phyloP scores from a whole-genome alignment of 1,140 invertebrate species.

The Brachionus rotundiformis region DNA sequence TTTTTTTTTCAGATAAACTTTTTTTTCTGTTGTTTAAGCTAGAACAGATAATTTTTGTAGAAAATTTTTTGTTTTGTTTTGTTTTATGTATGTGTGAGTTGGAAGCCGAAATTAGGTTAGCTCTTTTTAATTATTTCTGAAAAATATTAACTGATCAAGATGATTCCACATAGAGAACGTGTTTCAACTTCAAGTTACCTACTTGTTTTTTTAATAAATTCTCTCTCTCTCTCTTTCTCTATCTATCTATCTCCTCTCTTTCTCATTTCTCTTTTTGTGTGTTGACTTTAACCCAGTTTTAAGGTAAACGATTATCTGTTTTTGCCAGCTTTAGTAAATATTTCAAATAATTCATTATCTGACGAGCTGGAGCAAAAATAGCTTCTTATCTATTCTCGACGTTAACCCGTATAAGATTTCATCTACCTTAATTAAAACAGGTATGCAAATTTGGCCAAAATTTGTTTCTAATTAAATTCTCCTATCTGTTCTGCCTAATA shows the following conservation, averaged over 20 bases:
- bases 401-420: background rate
- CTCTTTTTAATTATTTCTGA: slow-evolving; percentile 30
- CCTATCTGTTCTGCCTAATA: background rate
- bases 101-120: slow-evolving; percentile 21
- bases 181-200: slow-evolving; percentile 38
- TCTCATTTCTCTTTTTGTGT: background rate
- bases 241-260: too few relatives aligned
- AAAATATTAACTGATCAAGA: slow-evolving; percentile 42
- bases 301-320: slow-evolving; percentile 39
- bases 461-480: slow-evolving; percentile 31
- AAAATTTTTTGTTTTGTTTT: background rate
- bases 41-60: slow-evolving; percentile 11
- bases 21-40: too few relatives aligned
- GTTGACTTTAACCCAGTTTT: slow-evolving; percentile 22
- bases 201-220: slow-evolving; percentile 42
- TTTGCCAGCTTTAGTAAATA: background rate
- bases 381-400: background rate
- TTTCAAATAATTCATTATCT: background rate
- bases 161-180: slow-evolving; percentile 19
- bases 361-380: background rate
- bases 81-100: background rate
- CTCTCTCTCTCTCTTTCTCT: background rate
- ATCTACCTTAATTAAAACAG: slow-evolving; percentile 5
- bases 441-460: background rate
- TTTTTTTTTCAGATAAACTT: slow-evolving; percentile 10